Evolutionary conservation across 2,113 vertebrate genomes (phyloP).

Genomic region (Boleophthalmus pectinirostris): DNA sequence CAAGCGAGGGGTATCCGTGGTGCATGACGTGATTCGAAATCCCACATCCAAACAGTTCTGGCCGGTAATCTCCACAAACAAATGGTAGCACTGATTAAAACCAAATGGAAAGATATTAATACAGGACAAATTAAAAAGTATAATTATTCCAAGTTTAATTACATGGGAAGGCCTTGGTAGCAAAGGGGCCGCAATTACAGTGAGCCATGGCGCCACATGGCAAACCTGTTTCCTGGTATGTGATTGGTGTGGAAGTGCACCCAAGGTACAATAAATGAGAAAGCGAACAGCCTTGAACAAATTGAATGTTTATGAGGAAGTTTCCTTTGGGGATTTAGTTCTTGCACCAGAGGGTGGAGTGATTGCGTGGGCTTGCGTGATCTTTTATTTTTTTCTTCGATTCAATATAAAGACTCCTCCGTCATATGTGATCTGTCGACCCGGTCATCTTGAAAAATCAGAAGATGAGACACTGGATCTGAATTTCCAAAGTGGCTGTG

Average conservation of each 20-base stretch:
- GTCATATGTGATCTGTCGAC: slow-evolving; percentile 60
- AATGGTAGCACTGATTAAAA: slow-evolving; percentile 41
- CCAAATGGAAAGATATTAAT: slow-evolving; percentile 44
- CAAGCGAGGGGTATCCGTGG: slow-evolving; percentile 44
- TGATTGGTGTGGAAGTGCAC: slow-evolving; percentile 52
- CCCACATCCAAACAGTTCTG: slow-evolving; percentile 32
- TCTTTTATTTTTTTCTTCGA: slow-evolving; percentile 45
- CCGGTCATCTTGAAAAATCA: slow-evolving; percentile 48
- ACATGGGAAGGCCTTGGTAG: slow-evolving; percentile 29
- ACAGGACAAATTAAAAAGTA: slow-evolving; percentile 32
- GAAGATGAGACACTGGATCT: slow-evolving; percentile 58
- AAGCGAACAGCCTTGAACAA: slow-evolving; percentile 58
- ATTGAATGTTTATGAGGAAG: slow-evolving; percentile 70
- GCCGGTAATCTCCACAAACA: slow-evolving; percentile 50
- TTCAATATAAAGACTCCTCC: slow-evolving; percentile 62
- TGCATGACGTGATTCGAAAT: slow-evolving; percentile 41
- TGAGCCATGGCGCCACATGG: slow-evolving; percentile 31
- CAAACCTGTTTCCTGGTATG: slow-evolving; percentile 53
- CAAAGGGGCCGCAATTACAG: slow-evolving; percentile 25
- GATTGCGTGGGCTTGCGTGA: slow-evolving; percentile 70
- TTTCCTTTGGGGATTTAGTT: slow-evolving; percentile 71
- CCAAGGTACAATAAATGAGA: slow-evolving; percentile 63
- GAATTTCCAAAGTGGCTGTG: slow-evolving; percentile 33
- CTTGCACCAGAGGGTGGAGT: slow-evolving; percentile 71
- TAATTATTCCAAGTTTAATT: slow-evolving; percentile 37